Conservation (phyloP, 1,140 invertebrate species). For the Sitodiplosis mosellana region DNA sequence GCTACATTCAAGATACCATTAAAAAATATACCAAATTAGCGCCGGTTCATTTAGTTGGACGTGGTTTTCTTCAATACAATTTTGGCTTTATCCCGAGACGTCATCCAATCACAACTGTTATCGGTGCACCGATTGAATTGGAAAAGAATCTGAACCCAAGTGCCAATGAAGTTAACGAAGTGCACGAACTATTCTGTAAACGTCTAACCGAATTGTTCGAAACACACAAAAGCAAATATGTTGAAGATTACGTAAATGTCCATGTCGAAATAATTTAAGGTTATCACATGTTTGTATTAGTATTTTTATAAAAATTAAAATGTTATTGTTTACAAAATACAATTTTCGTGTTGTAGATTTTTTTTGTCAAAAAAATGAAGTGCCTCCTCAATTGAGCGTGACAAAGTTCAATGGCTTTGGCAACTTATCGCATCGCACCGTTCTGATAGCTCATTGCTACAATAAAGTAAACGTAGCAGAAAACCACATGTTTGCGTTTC, state of each 20-base stretch:
- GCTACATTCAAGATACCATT: slow-evolving; percentile 46
- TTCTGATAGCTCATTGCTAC: too few species aligned
- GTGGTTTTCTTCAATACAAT: slow-evolving; percentile 77
- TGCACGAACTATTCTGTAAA: slow-evolving; percentile 56
- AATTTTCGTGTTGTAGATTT: too few species aligned
- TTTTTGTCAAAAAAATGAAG: too few species aligned
- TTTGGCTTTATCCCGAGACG: slow-evolving; percentile 71
- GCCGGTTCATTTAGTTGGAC: slow-evolving; percentile 58
- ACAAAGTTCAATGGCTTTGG: too few species aligned
- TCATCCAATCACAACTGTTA: slow-evolving; percentile 61
- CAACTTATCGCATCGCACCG: too few species aligned
- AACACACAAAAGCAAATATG: slow-evolving; percentile 57
- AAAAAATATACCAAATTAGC: slow-evolving; percentile 42
- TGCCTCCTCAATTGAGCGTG: too few species aligned
- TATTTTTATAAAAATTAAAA: too few species aligned
- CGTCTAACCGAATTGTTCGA: slow-evolving; percentile 57
- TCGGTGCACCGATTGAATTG: slow-evolving; percentile 67
- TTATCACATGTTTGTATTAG: too few species aligned
- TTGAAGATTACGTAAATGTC: slow-evolving; percentile 34
- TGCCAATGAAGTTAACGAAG: slow-evolving; percentile 47
- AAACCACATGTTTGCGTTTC: too few species aligned
- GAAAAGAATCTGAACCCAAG: slow-evolving; percentile 48
- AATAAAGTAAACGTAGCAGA: too few species aligned
- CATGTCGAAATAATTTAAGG: slow-evolving; percentile 2
- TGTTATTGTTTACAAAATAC: too few species aligned